Conservation (phyloP, 2,797 vertebrate species). For the Clarias pachynema region DNA sequence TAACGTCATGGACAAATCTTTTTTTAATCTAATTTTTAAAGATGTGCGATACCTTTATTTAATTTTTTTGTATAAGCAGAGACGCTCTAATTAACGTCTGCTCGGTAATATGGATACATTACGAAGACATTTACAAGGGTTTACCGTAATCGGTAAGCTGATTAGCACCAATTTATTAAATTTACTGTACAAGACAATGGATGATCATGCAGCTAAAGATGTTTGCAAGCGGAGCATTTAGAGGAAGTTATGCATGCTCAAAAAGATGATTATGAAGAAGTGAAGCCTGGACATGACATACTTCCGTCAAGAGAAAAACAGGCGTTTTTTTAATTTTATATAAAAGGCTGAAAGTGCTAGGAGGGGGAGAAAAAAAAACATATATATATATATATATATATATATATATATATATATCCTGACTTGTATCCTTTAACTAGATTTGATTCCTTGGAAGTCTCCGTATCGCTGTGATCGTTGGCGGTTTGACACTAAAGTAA, state of each 20-base stretch:
- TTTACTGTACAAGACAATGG: neutral
- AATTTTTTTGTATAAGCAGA: neutral
- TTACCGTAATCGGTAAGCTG: neutral
- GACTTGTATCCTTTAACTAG: neutral
- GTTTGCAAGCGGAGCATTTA: neutral
- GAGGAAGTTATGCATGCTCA: neutral
- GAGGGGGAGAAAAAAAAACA: neutral
- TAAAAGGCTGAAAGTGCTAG: neutral
- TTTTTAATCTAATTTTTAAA: too few species aligned
- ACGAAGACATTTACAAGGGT: neutral
- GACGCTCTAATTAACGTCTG: constrained; percentile 3
- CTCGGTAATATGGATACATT: neutral
- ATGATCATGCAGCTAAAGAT: neutral
- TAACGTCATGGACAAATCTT: too few species aligned
- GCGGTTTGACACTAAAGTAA: neutral
- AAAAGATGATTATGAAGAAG: neutral
- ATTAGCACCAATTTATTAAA: constrained; percentile 9
- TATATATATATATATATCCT: neutral
- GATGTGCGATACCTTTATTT: too few species aligned
- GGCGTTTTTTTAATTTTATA: too few species aligned
- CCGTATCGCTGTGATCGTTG: neutral
- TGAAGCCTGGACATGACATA: neutral
- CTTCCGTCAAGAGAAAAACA: too few species aligned
- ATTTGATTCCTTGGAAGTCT: neutral
- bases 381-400: too few species aligned